phyloP scores from a whole-genome alignment of 2,113 vertebrate genomes.

The Salminus brasiliensis region DNA sequence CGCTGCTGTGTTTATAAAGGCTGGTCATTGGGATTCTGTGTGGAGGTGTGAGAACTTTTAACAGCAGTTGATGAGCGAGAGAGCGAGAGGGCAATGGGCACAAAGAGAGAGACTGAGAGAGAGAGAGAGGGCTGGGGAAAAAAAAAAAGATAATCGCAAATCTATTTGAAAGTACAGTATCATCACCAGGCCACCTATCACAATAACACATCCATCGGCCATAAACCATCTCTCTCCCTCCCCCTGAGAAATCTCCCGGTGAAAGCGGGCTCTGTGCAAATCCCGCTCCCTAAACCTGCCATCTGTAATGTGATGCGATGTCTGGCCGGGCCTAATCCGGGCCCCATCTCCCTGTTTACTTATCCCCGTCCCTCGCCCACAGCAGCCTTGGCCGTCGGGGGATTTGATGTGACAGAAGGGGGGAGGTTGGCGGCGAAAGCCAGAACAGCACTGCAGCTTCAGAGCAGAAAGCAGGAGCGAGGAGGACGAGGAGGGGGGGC shows the following conservation, averaged over 20 bases:
- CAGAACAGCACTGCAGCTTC: slow-evolving; percentile 20
- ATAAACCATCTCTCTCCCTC: slow-evolving; percentile 23
- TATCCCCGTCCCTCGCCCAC: slow-evolving; percentile 22
- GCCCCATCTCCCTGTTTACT: slow-evolving; percentile 41
- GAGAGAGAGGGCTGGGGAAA: slow-evolving; percentile 6
- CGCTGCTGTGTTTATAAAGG: slow-evolving; percentile 41
- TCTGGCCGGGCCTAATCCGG: slow-evolving; percentile 36
- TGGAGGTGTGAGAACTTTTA: slow-evolving; percentile 39
- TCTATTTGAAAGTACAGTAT: slow-evolving; percentile 33
- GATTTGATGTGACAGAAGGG: slow-evolving; percentile 40
- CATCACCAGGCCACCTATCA: not conserved
- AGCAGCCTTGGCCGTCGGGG: slow-evolving; percentile 1
- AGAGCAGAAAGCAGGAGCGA: not conserved
- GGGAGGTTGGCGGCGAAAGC: slow-evolving; percentile 23
- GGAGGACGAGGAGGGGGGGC: not conserved
- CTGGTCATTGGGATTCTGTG: slow-evolving; percentile 40
- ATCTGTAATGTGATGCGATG: slow-evolving; percentile 43
- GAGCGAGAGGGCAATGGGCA: not conserved
- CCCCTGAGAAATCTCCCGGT: slow-evolving; percentile 2
- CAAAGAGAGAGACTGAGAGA: slow-evolving; percentile 1
- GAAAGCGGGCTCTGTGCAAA: slow-evolving; percentile 31
- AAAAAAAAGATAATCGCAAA: slow-evolving; percentile 7
- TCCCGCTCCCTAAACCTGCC: slow-evolving; percentile 30
- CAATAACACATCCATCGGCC: slow-evolving; percentile 36
- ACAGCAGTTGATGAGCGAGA: too few relatives aligned